Evolutionary conservation across 2,113 vertebrate genomes (phyloP).

Genomic region (Arvicanthis niloticus): DNA sequence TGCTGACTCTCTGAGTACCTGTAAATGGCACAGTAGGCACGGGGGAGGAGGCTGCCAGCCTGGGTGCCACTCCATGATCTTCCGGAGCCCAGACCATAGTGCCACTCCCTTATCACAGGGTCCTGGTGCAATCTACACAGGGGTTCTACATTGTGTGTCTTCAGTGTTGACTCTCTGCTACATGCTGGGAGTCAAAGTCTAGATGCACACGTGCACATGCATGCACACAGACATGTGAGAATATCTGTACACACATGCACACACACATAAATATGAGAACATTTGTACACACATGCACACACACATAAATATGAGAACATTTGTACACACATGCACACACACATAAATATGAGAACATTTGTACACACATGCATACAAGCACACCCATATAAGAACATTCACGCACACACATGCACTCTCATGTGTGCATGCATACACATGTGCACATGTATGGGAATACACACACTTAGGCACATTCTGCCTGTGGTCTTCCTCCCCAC

Average conservation of each 20-base stretch:
- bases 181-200: not conserved
- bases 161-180: not conserved
- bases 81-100: too few relatives aligned
- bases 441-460: not conserved
- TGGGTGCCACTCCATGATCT: not conserved
- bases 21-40: not conserved
- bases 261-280: too few relatives aligned
- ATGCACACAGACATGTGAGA: too few relatives aligned
- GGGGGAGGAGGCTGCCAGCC: not conserved
- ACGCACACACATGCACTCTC: too few relatives aligned
- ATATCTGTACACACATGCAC: too few relatives aligned
- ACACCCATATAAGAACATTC: not conserved
- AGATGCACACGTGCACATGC: not conserved
- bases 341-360: too few relatives aligned
- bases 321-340: not conserved
- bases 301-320: not conserved
- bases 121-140: accelerated
- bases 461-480: not conserved
- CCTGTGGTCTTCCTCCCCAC: accelerated
- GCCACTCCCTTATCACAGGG: not conserved
- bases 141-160: not conserved
- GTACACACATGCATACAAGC: too few relatives aligned
- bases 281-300: too few relatives aligned
- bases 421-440: not conserved
- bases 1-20: not conserved